Evolutionary conservation across 2,888 invertebrate species (phyloP), one percentile per base, ranked within the genome.

Genomic region (Heliconius ismenius): DNA sequence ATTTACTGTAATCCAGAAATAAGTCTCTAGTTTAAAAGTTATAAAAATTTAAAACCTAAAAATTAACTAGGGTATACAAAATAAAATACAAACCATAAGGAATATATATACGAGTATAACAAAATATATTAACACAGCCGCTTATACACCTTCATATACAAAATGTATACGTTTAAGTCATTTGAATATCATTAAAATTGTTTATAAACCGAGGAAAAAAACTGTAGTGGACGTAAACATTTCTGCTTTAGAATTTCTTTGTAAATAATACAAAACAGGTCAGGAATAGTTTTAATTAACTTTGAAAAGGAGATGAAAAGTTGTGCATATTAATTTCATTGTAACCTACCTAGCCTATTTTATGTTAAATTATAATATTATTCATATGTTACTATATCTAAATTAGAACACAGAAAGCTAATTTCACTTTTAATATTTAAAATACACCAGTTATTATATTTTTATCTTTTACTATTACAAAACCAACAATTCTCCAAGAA

Each of bases 251-350:
- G 70, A 70, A 70, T 70, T 70, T 70, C 70, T 70, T 70, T 70
- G 70, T 70, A 70, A 70, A 70, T 70, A 70, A 58, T 58, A 70
- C 58, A 70, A 70, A 70, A 70, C 58, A 70, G 70, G 70, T 70
- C 70, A 70, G 70, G 70, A 58, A 70, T 70, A 70, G 70, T 70
- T 70, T 70, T 70, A 70, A 58, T 70, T 70, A 70, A 70, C 70
- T 70, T 70, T 70, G 70, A 70, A 70, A 70, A 70, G 70, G 58
- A 70, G 70, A 70, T 70, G 70, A 70, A 70, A 70, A 58, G 70
- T 58, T 58, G 54, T 70, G 70, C 70, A 70, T 70, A 70, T 58
- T 70, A 70, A 70, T 58, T 58, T 70, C 70, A 70, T 70, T 70
- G 70, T 70, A 70, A 70, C 70, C 32, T 54, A 58, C 58, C 70